phyloP scores from a whole-genome alignment of 2,797 vertebrate genomes.

The Mionectes olivaceus region DNA sequence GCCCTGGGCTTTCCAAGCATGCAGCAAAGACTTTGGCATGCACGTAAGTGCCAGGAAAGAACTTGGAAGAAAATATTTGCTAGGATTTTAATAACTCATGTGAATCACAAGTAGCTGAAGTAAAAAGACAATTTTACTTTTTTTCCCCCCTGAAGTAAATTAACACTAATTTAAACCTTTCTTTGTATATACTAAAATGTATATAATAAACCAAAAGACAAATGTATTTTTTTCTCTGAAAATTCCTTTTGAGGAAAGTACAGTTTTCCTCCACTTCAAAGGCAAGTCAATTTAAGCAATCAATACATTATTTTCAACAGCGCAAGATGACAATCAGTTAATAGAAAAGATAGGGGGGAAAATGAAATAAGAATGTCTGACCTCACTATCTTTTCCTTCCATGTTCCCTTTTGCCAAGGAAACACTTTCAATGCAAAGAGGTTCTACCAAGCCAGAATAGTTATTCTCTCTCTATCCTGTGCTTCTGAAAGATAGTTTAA shows the following conservation, averaged over 20 bases:
- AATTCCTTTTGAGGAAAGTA: not conserved
- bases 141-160: not conserved
- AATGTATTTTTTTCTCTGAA: not conserved
- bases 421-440: not conserved
- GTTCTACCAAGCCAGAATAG: not conserved
- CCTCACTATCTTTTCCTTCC: not conserved
- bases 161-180: not conserved
- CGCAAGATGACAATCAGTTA: not conserved
- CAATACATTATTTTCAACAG: not conserved
- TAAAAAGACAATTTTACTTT: not conserved
- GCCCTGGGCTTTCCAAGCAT: not conserved
- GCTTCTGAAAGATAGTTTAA: not conserved
- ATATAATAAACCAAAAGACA: not conserved
- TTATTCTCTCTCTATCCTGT: not conserved
- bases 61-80: not conserved
- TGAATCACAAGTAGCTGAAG: not conserved
- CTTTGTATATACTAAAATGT: not conserved
- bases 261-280: not conserved
- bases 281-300: not conserved
- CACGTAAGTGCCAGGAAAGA: not conserved
- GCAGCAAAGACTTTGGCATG: not conserved
- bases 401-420: not conserved
- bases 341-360: not conserved
- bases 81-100: not conserved
- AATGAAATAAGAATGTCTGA: not conserved